Evolutionary conservation across 1,140 invertebrate species (phyloP), one percentile per base, ranked within the genome.

Genomic region (Ctenoplectra terminalis): DNA sequence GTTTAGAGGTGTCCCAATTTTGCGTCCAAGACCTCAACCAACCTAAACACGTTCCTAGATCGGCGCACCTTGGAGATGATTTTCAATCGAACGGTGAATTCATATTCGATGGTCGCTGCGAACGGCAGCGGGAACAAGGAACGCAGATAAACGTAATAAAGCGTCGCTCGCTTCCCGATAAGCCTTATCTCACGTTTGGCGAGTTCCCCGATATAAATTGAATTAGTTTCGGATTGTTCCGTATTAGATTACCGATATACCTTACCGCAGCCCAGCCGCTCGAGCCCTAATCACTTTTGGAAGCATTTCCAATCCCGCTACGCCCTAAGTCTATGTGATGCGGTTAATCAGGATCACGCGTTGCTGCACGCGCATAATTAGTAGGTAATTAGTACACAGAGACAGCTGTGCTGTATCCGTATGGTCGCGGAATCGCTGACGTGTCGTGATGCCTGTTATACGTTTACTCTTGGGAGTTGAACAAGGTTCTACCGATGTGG

Each of bases 321-420:
- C 9, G 17, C 23, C 48, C 50, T 56, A 64, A 74, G 78, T 73
- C 46, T 74, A 74, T 60, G 71, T 13, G 74, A 72, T 54, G 67
- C 29, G 46, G 34, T 85, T 85, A 83, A 85, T 79, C 70, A 23
- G 50, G 43, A 54, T 75, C 70, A 64, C 34, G 69, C 56, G 82
- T 58, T 69, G 61, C 29, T 66, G 63, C 46, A 54, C 54, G 29
- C 40, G 58, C 54, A 81, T 83, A 83, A 83, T 83, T 83, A 74
- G 69, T 23, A 67, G 66, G 46, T 80, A 84, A 83, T 85, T 81
- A 63, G 15, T 71, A 66, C 34, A 40, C 31, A 26, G 23, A 17
- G 1, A 4, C 34, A 54, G 40, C 64, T 54, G 40, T 34, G 20
- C 20, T 1, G 50, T 17, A 29, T 29, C 20, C 54, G 40, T 34